Evolutionary conservation across 1,140 invertebrate species (phyloP), one percentile per base, ranked within the genome.

Genomic region (Calosoma granatense): DNA sequence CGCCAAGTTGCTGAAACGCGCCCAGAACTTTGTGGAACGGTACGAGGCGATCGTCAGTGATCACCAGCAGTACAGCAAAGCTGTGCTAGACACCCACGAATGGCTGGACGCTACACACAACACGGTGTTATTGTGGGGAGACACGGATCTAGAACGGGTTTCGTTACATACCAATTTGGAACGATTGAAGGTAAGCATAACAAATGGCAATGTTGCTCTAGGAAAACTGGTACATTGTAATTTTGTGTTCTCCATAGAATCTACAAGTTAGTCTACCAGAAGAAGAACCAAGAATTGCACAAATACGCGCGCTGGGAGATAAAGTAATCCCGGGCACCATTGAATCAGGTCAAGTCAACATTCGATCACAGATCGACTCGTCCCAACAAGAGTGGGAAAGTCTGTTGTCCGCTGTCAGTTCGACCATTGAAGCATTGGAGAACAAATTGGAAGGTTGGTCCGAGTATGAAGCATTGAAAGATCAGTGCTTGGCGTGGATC

Each of bases 41-140:
- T 95, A 96, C 69, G 93, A 97, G 75, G 85, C 78, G 1, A 91
- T 94, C 70, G 93, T 96, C 0, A 88, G 84, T 67, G 87, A 93
- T 65, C 94, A 97, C 74, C 90, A 95, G 65, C 86, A 92, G 63
- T 97, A 94, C 67, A 89, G 84, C 56, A 92, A 93, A 74, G 86
- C 88, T 6, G 87, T 94, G 0, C 84, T 89, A 70, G 90, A 94
- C 63, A 82, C 88, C 14, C 85, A 88, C 60, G 92, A 95, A 70
- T 97, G 92, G 87, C 77, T 95, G n/a, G 88, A 91, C 67, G 85
- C 87, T 11, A 93, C 92, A 0, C 83, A 88, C 30, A 90, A 90
- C 65, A 90, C 90, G 0, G 83, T 95, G 0, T 80, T 83, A 59
- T 76, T 92, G 20, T 96, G 92, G 86, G 86, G 87, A 3, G 92